A percentile compares a stretch with the other conserved stretches of the same genome.
Evolutionary conservation across 2,113 vertebrate genomes (phyloP).

Genomic region (Scophthalmus maximus): DNA sequence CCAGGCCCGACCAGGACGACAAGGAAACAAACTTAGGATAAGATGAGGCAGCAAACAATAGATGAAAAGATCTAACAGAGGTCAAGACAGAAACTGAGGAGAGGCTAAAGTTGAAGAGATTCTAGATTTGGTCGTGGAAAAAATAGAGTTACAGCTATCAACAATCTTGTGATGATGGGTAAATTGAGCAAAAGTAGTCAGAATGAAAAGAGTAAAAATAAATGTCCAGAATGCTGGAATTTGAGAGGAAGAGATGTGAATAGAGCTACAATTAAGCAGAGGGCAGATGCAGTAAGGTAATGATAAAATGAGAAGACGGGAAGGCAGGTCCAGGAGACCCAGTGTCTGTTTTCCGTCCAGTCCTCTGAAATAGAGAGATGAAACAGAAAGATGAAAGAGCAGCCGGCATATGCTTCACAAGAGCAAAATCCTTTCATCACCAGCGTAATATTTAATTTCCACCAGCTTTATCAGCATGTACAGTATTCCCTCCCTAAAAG

Average conservation of each 20-base stretch:
- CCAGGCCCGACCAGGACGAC: background rate
- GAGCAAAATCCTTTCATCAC: conserved; percentile 62
- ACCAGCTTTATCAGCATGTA: conserved; percentile 60
- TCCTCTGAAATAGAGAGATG: conserved; percentile 71
- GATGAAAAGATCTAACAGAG: background rate
- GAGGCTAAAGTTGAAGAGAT: background rate
- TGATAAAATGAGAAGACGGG: conserved; percentile 44
- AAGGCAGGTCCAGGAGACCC: conserved; percentile 57
- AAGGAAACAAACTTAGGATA: background rate
- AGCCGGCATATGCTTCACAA: conserved; percentile 63
- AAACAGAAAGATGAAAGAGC: conserved; percentile 69
- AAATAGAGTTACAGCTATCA: conserved; percentile 12
- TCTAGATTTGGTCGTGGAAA: background rate
- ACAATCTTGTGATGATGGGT: conserved; percentile 19
- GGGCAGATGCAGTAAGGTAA: conserved; percentile 32
- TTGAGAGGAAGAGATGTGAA: conserved; percentile 33
- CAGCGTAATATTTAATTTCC: conserved; percentile 63
- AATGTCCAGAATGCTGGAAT: conserved; percentile 39
- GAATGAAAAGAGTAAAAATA: conserved; percentile 3
- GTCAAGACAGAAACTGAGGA: background rate
- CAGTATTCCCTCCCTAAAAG: conserved; percentile 61
- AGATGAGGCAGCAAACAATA: conserved; percentile 9
- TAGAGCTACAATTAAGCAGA: conserved; percentile 28
- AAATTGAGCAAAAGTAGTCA: conserved; percentile 23
- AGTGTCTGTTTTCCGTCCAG: conserved; percentile 61